Evolutionary conservation across 2,888 invertebrate genomes (phyloP).

Genomic region (Thecocarcelia acutangulata): DNA sequence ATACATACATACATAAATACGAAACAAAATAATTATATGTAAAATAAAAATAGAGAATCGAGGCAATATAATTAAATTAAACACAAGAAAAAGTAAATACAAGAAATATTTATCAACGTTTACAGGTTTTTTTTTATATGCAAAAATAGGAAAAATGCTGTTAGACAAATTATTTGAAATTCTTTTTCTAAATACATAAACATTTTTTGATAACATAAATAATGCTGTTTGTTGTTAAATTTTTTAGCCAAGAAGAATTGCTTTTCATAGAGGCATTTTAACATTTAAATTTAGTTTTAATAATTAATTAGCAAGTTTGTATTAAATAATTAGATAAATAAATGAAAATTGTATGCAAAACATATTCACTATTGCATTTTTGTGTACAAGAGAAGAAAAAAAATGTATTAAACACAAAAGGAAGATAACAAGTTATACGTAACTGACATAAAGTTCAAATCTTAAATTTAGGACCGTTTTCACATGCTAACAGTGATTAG

Average conservation of each 20-base stretch:
- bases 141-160: constrained; percentile 72
- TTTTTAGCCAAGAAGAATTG: constrained; percentile 25
- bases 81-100: constrained; percentile 47
- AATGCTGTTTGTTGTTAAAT: constrained; percentile 32
- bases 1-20: constrained; percentile 50
- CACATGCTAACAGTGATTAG: constrained; percentile 58
- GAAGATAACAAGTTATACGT: constrained; percentile 8
- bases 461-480: not conserved
- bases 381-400: constrained; percentile 14
- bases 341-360: constrained; percentile 22
- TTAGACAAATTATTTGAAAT: constrained; percentile 73
- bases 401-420: constrained; percentile 14
- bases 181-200: constrained; percentile 34
- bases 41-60: constrained; percentile 44
- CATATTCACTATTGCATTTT: constrained; percentile 17
- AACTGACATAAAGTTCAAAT: constrained; percentile 13
- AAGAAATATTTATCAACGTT: constrained; percentile 49
- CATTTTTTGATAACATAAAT: constrained; percentile 10
- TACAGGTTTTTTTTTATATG: constrained; percentile 40
- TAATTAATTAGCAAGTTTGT: constrained; percentile 33
- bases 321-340: constrained; percentile 17
- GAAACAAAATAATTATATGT: constrained; percentile 48
- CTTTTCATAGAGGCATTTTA: constrained; percentile 38
- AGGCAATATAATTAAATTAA: constrained; percentile 59
- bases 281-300: constrained; percentile 34